Conservation (phyloP, 2,797 vertebrate species). For the Acridotheres tristis region DNA sequence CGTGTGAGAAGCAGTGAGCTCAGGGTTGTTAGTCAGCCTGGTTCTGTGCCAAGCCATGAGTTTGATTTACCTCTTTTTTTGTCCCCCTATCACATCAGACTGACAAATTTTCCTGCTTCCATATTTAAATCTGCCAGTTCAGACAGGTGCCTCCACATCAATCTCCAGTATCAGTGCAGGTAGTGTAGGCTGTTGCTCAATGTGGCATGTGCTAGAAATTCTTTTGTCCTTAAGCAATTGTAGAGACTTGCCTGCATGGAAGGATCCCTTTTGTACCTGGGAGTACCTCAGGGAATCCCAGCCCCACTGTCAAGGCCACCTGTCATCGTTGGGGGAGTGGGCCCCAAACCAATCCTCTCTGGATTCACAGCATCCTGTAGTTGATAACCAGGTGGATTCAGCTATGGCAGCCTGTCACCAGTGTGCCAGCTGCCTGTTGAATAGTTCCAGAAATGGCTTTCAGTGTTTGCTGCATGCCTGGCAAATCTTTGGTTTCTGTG, state of each 20-base stretch:
- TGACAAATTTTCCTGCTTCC: not conserved
- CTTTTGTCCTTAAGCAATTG: not conserved
- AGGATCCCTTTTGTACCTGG: not conserved
- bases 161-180: not conserved
- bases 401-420: not conserved
- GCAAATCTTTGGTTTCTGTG: not conserved
- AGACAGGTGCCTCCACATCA: not conserved
- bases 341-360: not conserved
- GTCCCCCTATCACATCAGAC: not conserved
- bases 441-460: not conserved
- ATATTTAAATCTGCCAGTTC: not conserved
- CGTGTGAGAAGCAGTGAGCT: not conserved
- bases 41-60: not conserved
- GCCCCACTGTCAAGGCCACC: not conserved
- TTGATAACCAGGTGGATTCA: not conserved
- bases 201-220: not conserved
- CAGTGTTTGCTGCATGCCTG: not conserved
- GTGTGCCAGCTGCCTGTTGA: not conserved
- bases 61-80: not conserved
- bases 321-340: fast-evolving
- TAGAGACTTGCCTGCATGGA: not conserved
- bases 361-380: not conserved
- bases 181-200: not conserved
- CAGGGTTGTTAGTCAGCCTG: not conserved
- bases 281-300: not conserved